Evolutionary conservation across 2,113 vertebrate genomes (phyloP).

Genomic region (Leptocoma aspasia): DNA sequence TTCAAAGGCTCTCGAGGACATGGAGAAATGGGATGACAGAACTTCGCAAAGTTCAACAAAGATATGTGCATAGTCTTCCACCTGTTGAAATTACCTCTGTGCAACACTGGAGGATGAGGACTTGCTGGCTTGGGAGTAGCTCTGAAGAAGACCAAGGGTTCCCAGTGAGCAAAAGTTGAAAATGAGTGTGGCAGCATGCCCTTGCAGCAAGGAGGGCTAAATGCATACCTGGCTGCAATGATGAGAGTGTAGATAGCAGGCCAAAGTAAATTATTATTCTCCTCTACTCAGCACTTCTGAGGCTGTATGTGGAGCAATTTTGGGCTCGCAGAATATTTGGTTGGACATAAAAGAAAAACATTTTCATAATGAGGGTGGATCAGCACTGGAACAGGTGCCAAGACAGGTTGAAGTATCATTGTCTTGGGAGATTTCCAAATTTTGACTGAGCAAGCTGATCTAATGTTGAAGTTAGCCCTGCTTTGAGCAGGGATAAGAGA

Average conservation of each 20-base stretch:
- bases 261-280: slow-evolving; percentile 36
- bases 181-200: neutral
- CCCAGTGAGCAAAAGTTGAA: neutral
- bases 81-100: neutral
- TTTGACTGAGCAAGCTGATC: neutral
- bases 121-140: neutral
- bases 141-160: neutral
- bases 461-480: neutral
- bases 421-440: slow-evolving; percentile 20
- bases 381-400: slow-evolving; percentile 5
- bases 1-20: neutral
- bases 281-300: slow-evolving; percentile 17
- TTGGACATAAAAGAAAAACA: slow-evolving; percentile 22
- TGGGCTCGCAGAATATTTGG: slow-evolving; percentile 8
- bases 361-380: slow-evolving; percentile 14
- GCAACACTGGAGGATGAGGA: neutral
- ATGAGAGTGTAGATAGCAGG: neutral
- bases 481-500: neutral
- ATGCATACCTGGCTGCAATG: neutral
- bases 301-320: neutral
- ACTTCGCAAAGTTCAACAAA: neutral
- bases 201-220: slow-evolving; percentile 23
- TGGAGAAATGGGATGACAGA: neutral
- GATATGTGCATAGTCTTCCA: neutral
- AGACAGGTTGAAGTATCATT: slow-evolving; percentile 10